Conservation (phyloP, 2,113 vertebrate species). For the Prunella himalayana region DNA sequence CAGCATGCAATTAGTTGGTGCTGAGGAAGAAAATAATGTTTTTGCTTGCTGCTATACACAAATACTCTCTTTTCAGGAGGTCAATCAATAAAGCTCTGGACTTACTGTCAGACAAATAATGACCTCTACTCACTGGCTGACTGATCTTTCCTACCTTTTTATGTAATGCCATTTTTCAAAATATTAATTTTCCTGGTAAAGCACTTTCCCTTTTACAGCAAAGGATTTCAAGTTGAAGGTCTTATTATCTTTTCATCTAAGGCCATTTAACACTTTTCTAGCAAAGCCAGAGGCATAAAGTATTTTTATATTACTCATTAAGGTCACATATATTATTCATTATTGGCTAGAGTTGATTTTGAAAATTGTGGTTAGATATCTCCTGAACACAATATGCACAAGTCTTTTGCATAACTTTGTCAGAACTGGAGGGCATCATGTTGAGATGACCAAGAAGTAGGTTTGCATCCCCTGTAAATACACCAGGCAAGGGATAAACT, state of each 20-base stretch:
- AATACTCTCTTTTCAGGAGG: background rate
- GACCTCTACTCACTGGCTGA: background rate
- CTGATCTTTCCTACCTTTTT: slow-evolving; percentile 29
- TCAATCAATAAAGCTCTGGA: background rate
- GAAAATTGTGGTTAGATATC: background rate
- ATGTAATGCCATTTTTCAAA: background rate
- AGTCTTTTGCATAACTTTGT: background rate
- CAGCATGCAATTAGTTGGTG: background rate
- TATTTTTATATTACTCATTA: slow-evolving; percentile 9
- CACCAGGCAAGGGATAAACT: background rate
- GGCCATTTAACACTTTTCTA: background rate
- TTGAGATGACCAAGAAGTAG: background rate
- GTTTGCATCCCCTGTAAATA: background rate
- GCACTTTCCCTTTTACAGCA: slow-evolving; percentile 2
- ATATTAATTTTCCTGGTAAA: slow-evolving; percentile 46
- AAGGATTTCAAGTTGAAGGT: slow-evolving; percentile 13
- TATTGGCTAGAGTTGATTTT: background rate
- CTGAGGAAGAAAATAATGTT: background rate
- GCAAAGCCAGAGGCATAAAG: background rate
- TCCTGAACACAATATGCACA: background rate
- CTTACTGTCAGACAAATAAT: slow-evolving; percentile 17
- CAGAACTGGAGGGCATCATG: background rate
- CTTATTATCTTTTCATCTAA: background rate
- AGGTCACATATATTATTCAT: background rate
- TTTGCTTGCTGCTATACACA: background rate